A percentile compares a stretch with the other conserved stretches of the same genome.
Conservation (phyloP, 2,888 invertebrate species). For the Apodemia duryi region DNA sequence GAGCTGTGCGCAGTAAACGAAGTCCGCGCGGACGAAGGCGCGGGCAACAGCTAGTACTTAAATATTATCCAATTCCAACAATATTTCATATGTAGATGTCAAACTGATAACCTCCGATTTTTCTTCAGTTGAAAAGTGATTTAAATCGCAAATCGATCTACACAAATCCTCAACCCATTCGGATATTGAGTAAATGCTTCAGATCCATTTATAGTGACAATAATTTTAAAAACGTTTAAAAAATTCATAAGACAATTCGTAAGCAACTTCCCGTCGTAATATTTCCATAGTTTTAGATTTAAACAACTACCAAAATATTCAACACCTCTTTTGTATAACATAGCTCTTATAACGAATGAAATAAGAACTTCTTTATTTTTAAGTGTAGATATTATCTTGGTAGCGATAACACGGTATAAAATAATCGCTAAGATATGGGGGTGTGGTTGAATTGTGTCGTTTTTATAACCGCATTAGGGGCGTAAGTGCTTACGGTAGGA, state of each 20-base stretch:
- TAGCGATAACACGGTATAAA: conserved; percentile 45
- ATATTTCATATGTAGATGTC: too few species aligned
- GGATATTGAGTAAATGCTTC: background rate
- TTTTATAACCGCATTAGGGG: conserved; percentile 59
- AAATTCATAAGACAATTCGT: conserved; percentile 56
- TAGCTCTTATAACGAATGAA: conserved; percentile 20
- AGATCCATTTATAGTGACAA: background rate
- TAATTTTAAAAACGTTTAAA: conserved; percentile 46
- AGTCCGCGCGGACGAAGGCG: too few species aligned
- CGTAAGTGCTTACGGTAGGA: conserved; percentile 43
- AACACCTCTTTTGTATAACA: background rate
- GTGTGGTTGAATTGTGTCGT: conserved; percentile 54
- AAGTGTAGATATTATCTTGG: background rate
- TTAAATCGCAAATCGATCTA: too few species aligned
- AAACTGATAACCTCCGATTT: too few species aligned
- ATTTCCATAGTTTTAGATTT: conserved; percentile 57
- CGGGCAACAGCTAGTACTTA: too few species aligned
- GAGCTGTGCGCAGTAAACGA: too few species aligned
- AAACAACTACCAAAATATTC: conserved; percentile 1
- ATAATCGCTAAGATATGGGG: conserved; percentile 53
- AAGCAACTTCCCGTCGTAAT: conserved; percentile 67
- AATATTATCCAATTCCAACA: too few species aligned
- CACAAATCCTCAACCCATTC: too few species aligned
- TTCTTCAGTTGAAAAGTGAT: background rate
- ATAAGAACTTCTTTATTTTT: background rate